Base-by-base conservation (phyloP, 2,113 vertebrate species). In the Emberiza fucata region DNA sequence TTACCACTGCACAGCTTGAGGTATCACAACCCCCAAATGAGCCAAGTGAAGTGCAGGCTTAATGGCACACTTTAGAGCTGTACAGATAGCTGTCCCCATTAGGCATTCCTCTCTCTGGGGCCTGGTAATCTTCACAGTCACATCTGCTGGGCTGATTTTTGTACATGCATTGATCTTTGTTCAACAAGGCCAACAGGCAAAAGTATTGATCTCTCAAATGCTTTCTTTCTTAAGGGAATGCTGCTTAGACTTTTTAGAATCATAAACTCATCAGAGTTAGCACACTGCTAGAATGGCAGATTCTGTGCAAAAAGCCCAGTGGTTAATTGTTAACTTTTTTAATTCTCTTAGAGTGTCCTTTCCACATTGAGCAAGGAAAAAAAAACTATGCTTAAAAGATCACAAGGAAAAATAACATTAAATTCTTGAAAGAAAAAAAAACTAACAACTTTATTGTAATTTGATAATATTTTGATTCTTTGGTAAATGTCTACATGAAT, bases 201-300 rank as follows among this genome's bases (percentile, higher is more conserved):
- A 92, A 91, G 29, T 75, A 90, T 85, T 28, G 59, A 91, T 90
- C 40, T 78, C n/a, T 51, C 47, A 92, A 95, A 82, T 57, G 44
- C 22, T 22, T 82, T 86, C 22, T 37, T 80, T 73, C 63, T 86
- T 70, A 53, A 84, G 68, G 48, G 73, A 82, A 91, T 91, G 42
- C 35, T 93, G 45, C 53, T 76, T 63, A 72, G 92, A 60, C 4
- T 6, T 88, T 75, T 93, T 75, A 40, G 48, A 92, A 51, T 39
- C 23, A 29, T 20, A 80, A 63, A 24, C n/a, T 82, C 25, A 6
- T 42, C 63, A 72, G 45, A 14, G 14, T 60, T 20, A 45, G 44
- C 14, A 9, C 40, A 24, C 59, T 73, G 50, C 29, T 87, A 31
- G n/a, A 73, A 76, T 33, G 14, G 39, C 45, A 95, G 53, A 63